Conservation (phyloP, 2,888 invertebrate genomes). For the Pimpla rufipes region DNA sequence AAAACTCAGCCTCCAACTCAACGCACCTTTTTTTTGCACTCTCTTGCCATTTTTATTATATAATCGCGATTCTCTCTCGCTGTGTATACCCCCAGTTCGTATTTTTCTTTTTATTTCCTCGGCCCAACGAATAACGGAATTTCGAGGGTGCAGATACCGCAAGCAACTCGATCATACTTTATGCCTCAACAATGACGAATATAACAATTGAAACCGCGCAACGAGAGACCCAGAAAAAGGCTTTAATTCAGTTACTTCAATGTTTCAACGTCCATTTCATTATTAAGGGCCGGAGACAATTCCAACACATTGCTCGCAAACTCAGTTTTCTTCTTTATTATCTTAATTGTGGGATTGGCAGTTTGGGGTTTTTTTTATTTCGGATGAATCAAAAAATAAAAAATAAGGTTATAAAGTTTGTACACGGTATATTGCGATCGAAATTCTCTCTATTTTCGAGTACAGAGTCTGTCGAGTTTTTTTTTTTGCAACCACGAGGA, state of each 20-base stretch:
- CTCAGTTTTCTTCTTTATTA: no score
- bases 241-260: constrained; percentile 9
- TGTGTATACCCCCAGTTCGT: background rate
- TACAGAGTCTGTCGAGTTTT: no score
- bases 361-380: no score
- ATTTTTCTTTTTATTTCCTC: constrained; percentile 34
- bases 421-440: no score
- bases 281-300: background rate
- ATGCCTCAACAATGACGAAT: constrained; percentile 13
- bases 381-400: no score
- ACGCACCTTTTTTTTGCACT: constrained; percentile 19
- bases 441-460: no score
- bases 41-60: constrained; percentile 40
- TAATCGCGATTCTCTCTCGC: constrained; percentile 32
- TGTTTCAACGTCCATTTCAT: background rate
- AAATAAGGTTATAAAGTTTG: no score
- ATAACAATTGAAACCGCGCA: constrained; percentile 12
- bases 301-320: no score
- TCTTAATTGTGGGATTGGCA: no score
- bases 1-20: constrained; percentile 21
- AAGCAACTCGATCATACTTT: constrained; percentile 20
- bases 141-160: constrained; percentile 26
- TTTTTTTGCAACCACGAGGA: no score
- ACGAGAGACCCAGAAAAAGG: constrained; percentile 2
- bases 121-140: constrained; percentile 35